phyloP scores from a whole-genome alignment of 2,888 invertebrate genomes.

The Drosophila subquinaria region DNA sequence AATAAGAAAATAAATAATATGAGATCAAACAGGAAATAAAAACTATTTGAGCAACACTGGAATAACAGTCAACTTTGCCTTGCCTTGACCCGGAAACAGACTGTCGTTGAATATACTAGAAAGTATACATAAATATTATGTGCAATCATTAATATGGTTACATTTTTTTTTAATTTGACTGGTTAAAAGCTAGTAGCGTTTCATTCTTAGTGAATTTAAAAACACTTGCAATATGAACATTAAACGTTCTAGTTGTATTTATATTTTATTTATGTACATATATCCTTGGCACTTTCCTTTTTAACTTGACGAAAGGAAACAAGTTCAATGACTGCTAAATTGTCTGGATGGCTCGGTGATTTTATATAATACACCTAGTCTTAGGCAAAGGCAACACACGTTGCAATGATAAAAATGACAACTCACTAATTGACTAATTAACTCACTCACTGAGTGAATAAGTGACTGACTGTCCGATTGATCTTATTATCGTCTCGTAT shows the following conservation, averaged over 20 bases:
- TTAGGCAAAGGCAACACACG: neutral
- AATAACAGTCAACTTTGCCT: conserved; percentile 17
- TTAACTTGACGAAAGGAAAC: neutral
- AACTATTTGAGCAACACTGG: conserved; percentile 16
- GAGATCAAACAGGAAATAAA: too few relatives aligned
- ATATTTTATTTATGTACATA: too few relatives aligned
- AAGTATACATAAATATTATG: neutral
- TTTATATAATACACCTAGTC: neutral
- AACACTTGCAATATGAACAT: too few relatives aligned
- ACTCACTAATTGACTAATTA: conserved; percentile 17
- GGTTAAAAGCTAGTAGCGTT: too few relatives aligned
- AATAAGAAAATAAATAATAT: neutral
- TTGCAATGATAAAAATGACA: conserved; percentile 4
- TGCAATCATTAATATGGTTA: neutral
- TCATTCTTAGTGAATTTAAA: too few relatives aligned
- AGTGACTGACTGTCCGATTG: conserved; percentile 41
- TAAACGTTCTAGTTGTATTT: too few relatives aligned
- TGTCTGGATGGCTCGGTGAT: conserved; percentile 4
- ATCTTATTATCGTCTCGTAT: conserved; percentile 56
- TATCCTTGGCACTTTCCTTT: neutral
- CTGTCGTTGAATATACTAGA: conserved; percentile 7
- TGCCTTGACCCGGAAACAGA: conserved; percentile 65
- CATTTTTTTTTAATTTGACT: too few relatives aligned
- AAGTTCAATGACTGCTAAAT: conserved; percentile 65
- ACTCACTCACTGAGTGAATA: conserved; percentile 30